Evolutionary conservation across 1,140 invertebrate genomes (phyloP).

Genomic region (Lordiphosa collinella): DNA sequence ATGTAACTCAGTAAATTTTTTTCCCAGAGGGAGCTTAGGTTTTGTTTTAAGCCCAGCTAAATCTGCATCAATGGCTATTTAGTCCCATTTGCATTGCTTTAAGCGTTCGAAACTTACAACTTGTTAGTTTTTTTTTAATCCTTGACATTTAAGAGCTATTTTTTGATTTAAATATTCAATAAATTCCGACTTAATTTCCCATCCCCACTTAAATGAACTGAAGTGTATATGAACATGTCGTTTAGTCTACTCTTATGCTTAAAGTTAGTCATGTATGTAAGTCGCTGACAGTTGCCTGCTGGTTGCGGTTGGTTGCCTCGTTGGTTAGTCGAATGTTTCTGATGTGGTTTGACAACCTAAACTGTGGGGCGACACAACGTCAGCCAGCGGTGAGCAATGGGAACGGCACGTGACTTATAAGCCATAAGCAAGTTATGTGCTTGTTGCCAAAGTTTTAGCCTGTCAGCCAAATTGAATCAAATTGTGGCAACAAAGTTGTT

Average conservation of each 20-base stretch:
- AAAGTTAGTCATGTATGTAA: conserved; percentile 49
- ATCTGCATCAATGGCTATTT: no score
- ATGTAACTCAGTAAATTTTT: no score
- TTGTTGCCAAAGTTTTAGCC: conserved; percentile 30
- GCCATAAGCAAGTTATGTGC: conserved; percentile 63
- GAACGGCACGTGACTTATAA: conserved; percentile 62
- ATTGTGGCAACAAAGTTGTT: conserved; percentile 69
- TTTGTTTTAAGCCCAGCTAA: no score
- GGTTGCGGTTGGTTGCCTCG: conserved; percentile 21
- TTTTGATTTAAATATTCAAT: no score
- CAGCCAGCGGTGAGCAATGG: neutral
- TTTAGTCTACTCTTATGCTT: conserved; percentile 1
- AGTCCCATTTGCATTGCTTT: no score
- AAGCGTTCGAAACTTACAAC: no score
- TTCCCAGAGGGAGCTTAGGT: no score
- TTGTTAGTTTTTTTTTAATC: no score
- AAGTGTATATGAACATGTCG: neutral
- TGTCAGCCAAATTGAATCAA: conserved; percentile 67
- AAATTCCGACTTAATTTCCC: no score
- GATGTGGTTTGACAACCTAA: conserved; percentile 62
- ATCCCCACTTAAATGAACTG: neutral
- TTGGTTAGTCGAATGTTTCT: conserved; percentile 40
- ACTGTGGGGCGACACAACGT: conserved; percentile 5
- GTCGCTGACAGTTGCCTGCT: conserved; percentile 13
- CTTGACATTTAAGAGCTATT: no score